Evolutionary conservation across 1,140 invertebrate species (phyloP), one percentile per base, ranked within the genome.

Genomic region (Brachionus plicatilis): DNA sequence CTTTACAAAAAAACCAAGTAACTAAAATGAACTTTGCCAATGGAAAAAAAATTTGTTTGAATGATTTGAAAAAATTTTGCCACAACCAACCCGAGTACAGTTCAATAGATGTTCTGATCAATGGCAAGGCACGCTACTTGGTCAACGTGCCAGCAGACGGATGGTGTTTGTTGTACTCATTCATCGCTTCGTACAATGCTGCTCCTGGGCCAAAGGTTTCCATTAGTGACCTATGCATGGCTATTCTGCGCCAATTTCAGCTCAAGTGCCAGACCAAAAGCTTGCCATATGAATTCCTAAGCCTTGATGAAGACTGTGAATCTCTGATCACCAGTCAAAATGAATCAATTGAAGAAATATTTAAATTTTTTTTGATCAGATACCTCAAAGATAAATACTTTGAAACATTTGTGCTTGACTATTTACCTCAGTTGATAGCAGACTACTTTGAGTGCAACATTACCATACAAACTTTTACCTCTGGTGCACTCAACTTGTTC

Each of bases 151-250:
- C 47, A 33, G 11, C 78, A n/a, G 78, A 80, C 41, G 78, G 78
- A 12, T 80, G 78, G 78, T 80, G 78, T 56, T 56, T 80, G 7
- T 56, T 80, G 27, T 65, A 80, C 37, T 80, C 78, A 8, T 60
- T 80, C 27, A 47, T 43, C 5, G 47, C 50, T 80, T 68, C 66
- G 17, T 41, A 29, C 11, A 41, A 68, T n/a, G 66, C 66, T 14
- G 14, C 1, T 33, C 33, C 20, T 33, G 33, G 33, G 6, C 29
- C 27, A 8, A 33, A 68, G 27, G 11, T 68, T 6, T 33, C 27
- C 17, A 68, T 68, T 37, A 33, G 33, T 33, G 27, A n/a, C 3
- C 12, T 68, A 17, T 68, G 27, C 14, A 12, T n/a, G 33, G 78
- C 45, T 20, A 53, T 65, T 17, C 45, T 75, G 37, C 33, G 20